Conservation (phyloP, 2,888 invertebrate species). For the Tachina fera region DNA sequence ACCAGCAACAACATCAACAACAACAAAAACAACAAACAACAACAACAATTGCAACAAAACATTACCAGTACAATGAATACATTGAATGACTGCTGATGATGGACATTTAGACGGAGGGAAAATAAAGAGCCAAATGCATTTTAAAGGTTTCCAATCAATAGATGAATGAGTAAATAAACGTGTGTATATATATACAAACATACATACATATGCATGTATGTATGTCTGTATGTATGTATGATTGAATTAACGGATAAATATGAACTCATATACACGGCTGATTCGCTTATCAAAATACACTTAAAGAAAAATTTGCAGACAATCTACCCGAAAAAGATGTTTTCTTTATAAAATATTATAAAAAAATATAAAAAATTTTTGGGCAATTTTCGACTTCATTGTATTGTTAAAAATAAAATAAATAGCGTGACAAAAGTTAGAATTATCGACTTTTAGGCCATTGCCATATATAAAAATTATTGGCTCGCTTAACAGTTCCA, state of each 20-base stretch:
- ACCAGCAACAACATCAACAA: slow-evolving; percentile 27
- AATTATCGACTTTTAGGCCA: rapidly evolving
- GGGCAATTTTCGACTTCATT: too few relatives aligned
- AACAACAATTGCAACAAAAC: slow-evolving; percentile 22
- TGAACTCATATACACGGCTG: slow-evolving; percentile 17
- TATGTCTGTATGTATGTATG: too few relatives aligned
- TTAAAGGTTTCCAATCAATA: slow-evolving; percentile 67
- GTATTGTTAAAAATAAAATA: too few relatives aligned
- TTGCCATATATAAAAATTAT: too few relatives aligned
- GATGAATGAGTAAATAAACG: slow-evolving; percentile 16
- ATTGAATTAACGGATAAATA: slow-evolving; percentile 14
- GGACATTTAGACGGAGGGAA: slow-evolving; percentile 7
- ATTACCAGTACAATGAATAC: not conserved
- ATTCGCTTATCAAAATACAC: slow-evolving; percentile 23
- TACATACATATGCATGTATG: too few relatives aligned
- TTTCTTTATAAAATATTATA: too few relatives aligned
- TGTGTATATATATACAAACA: not conserved
- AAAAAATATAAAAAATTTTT: too few relatives aligned
- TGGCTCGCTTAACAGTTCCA: too few relatives aligned
- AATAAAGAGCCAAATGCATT: slow-evolving; percentile 45
- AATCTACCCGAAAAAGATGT: not conserved
- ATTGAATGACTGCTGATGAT: slow-evolving; percentile 21
- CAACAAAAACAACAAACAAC: slow-evolving; percentile 8
- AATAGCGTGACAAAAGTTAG: too few relatives aligned
- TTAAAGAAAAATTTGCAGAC: not conserved